Evolutionary conservation across 2,888 invertebrate species (phyloP).

Genomic region (Megamerina dolium): DNA sequence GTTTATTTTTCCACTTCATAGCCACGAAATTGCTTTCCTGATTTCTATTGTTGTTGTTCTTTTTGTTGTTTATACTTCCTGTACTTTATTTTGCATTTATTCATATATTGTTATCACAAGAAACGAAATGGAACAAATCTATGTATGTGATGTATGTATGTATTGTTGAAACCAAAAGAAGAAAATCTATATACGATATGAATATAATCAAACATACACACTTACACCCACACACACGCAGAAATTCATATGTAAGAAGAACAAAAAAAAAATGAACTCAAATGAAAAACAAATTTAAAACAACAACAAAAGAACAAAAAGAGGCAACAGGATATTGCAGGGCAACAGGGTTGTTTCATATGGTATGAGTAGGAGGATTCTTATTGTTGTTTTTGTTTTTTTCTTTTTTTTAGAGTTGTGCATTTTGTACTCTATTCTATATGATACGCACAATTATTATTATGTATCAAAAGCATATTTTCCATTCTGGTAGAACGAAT

Average conservation of each 20-base stretch:
- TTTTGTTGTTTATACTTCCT: neutral
- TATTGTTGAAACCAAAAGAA: no score
- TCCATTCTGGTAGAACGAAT: conserved; percentile 51
- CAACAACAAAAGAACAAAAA: neutral
- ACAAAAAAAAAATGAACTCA: conserved; percentile 16
- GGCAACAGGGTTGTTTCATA: conserved; percentile 1
- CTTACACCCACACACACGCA: neutral
- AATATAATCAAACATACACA: neutral
- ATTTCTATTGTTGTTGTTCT: conserved; percentile 6
- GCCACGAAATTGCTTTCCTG: conserved; percentile 39
- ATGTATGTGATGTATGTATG: no score
- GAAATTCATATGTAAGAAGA: neutral
- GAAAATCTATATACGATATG: neutral
- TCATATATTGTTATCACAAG: conserved; percentile 1
- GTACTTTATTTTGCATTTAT: neutral
- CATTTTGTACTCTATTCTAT: no score
- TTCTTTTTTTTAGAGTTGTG: neutral
- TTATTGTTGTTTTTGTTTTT: conserved; percentile 6
- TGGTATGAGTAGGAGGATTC: conserved; percentile 4
- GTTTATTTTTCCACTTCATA: conserved; percentile 27
- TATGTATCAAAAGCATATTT: conserved; percentile 51
- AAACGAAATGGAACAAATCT: conserved; percentile 4
- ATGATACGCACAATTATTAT: conserved; percentile 27
- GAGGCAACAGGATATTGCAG: neutral
- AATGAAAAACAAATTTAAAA: conserved; percentile 17